Evolutionary conservation across 2,888 invertebrate species (phyloP), one percentile per base, ranked within the genome.

Genomic region (Netelia virgata): DNA sequence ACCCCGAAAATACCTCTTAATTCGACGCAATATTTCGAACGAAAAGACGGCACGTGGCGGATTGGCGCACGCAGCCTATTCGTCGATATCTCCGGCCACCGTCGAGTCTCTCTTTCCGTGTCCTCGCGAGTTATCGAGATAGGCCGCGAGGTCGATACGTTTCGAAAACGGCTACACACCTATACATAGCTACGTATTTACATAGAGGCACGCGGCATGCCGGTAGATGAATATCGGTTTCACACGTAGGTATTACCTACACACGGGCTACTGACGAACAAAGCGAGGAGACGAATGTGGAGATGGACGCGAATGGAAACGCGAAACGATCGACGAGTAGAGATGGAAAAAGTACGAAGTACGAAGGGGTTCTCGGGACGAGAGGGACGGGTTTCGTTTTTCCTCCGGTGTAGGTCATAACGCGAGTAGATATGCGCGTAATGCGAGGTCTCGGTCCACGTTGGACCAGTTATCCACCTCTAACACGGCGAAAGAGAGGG

Each of bases 91-190:
- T 69, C 50, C 23, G 36, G 6, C 6, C 41, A 55, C 28, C 36
- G 66, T 68, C 47, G 36, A 61, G 3, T 36, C 36, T 53, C 16
- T n/a, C 53, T 14, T 14, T 53, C 28, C 50, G 14, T 41, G 18
- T 41, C 61, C 36, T 59, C 50, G 59, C 14, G 55, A 70, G 63
- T 72, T 78, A 78, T 70, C 78, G 78, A 70, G 70, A 78, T 78
- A 70, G 63, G 78, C 23, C 70, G 61, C 41, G 41, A 70, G 70
- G 78, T 78, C 78, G 78, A 78, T 78, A 78, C 70, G 70, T 70
- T 70, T 63, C 55, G 63, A 55, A 55, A 70, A 23, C 59, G 43
- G 64, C 63, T 78, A 72, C 72, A 64, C 72, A 14, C 53, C 43
- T 78, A 9, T 78, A 14, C 53, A 57, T 78, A 9, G 53, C 63